These are phyloP conservation scores for Dromococcyx pavoninus DNA, from an alignment of 2,797 vertebrate species.

Conservation along the genomic window DNA sequence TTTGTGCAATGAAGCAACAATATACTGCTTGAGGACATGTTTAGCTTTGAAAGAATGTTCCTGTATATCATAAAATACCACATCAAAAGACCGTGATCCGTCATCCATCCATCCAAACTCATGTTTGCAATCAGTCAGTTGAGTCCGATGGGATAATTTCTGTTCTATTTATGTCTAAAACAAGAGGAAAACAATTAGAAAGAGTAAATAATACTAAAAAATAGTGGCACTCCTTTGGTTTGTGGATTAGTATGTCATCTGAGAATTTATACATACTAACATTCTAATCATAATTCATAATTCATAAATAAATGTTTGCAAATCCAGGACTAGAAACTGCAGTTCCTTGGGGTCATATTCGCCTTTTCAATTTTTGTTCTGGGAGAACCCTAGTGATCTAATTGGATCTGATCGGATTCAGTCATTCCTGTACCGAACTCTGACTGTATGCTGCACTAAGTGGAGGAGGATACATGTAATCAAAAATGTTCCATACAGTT, in stretches of 20 bases:
- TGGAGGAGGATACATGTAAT: not conserved
- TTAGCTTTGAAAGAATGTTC: not conserved
- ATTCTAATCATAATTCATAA: not conserved
- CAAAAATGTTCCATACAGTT: not conserved
- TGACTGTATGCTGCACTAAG: not conserved
- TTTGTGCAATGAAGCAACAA: not conserved
- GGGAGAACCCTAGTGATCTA: not conserved
- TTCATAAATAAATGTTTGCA: not conserved
- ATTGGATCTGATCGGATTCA: not conserved
- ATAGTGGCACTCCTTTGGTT: not conserved
- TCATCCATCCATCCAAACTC: not conserved
- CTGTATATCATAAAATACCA: not conserved
- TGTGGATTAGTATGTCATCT: not conserved
- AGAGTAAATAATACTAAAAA: not conserved
- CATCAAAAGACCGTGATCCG: not conserved
- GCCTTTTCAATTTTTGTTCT: not conserved
- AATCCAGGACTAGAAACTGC: not conserved
- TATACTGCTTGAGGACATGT: not conserved
- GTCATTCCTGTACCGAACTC: not conserved
- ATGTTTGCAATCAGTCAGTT: not conserved
- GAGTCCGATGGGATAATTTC: not conserved
- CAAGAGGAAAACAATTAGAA: not conserved
- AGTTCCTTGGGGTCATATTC: not conserved
- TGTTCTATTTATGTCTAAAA: not conserved
- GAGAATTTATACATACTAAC: not conserved